Evolutionary conservation across 2,797 vertebrate genomes (phyloP), one percentile per base, ranked within the genome.

Genomic region (Brachyrhaphis roseni): DNA sequence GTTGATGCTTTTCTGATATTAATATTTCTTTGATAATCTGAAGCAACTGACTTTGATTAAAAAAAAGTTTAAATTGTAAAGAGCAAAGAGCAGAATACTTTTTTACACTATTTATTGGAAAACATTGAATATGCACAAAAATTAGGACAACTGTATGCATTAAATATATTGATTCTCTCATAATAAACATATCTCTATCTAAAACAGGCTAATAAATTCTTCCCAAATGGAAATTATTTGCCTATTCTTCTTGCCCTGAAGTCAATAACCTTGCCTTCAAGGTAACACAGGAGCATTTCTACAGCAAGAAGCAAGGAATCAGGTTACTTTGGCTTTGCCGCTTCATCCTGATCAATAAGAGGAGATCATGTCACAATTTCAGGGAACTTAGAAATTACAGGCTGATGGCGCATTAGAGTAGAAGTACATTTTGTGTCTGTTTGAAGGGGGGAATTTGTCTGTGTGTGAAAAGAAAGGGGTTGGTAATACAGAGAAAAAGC

Each of bases 341-440:
- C 53, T 77, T 85, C 84, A 82, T 53, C 64, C 75, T 53, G 85
- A 91, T 91, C 86, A 49, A 86, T 88, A 77, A 36, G 68, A 34
- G 11, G 28, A 20, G 23, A 76, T 62, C 72, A 73, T 82, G 79
- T 90, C 82, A 78, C 45, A 46, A 6, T 78, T 80, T 82, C 59
- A 16, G 72, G 62, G 46, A 77, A 81, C 62, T 82, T 36, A 62
- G 28, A 84, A 78, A 84, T 72, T 39, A 81, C 64, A n/a, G 16
- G 55, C 31, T 82, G 28, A 51, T 59, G 53, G 28, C 53, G 49
- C 39, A 13, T 77, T 57, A 74, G 68, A 70, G 76, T 85, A 72
- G 72, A 36, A 75, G 62, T 45, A 68, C 82, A 77, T 55, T n/a
- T 26, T 55, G 26, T 57, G 53, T 57, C 11, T 57, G 53, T 28